Percentiles rank a stretch among this genome's conserved stretches.
phyloP scores from a whole-genome alignment of 2,888 invertebrate genomes.

The Mimumesa dahlbomi region DNA sequence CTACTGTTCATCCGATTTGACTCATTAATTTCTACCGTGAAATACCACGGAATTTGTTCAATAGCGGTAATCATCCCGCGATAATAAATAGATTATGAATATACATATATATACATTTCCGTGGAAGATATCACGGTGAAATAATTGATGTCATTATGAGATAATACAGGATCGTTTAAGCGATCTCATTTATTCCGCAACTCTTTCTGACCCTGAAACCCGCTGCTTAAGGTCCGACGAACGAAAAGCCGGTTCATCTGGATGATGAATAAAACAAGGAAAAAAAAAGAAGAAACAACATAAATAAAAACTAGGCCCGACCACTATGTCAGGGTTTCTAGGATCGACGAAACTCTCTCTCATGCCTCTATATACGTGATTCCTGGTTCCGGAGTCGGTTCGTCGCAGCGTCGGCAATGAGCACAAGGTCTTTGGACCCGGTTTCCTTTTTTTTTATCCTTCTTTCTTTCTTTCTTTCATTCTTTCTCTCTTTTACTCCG shows the following conservation, averaged over 20 bases:
- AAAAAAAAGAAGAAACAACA: too few relatives aligned
- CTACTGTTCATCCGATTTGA: not conserved
- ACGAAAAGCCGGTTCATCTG: not conserved
- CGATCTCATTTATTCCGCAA: too few relatives aligned
- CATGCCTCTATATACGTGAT: conserved; percentile 25
- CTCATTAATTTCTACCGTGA: not conserved
- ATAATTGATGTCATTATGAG: too few relatives aligned
- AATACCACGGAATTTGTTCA: not conserved
- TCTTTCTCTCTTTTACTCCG: conserved; percentile 7
- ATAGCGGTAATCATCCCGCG: too few relatives aligned
- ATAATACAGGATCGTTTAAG: too few relatives aligned
- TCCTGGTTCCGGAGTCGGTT: conserved; percentile 48
- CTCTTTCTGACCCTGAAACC: not conserved
- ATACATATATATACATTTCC: too few relatives aligned
- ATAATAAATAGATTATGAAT: too few relatives aligned
- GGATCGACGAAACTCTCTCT: conserved; percentile 57
- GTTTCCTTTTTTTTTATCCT: conserved; percentile 55
- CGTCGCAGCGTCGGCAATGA: conserved; percentile 41
- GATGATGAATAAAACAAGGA: not conserved
- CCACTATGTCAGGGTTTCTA: conserved; percentile 55
- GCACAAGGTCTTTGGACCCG: conserved; percentile 59
- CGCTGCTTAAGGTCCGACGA: too few relatives aligned
- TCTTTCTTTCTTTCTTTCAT: too few relatives aligned
- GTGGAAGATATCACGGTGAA: too few relatives aligned
- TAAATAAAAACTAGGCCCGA: conserved; percentile 35